Evolutionary conservation across 2,797 vertebrate species (phyloP), one percentile per base, ranked within the genome.

Genomic region (Periophthalmus magnuspinnatus): DNA sequence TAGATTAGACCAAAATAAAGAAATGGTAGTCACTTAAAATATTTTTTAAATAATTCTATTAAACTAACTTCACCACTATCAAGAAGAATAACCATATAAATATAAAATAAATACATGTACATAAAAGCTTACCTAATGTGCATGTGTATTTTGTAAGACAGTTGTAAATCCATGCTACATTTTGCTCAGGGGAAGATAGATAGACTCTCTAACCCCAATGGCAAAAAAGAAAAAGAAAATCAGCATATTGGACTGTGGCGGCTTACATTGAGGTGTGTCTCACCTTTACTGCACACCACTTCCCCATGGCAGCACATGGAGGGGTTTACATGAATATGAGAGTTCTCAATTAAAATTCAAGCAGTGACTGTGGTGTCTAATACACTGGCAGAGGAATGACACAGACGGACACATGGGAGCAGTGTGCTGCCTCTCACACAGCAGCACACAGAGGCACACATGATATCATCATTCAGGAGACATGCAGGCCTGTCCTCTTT

Each of bases 401-500:
- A 63, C 68, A 48, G 19, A 45, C 65, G 9, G 56, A 19, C 54
- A 45, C 60, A 48, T 58, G 45, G 28, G 28, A 41, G 41, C 48
- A 34, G 57, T 68, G 48, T 45, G 14, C 45, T 47, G 21, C n/a
- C 74, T 60, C 65, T 54, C 65, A 28, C 54, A 19, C 59, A 28
- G 8, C 28, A 55, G 33, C 59, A 67, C 65, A 57, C 61, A 9
- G 58, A 16, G 3, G 28, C 66, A 21, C 61, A 50, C 52, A 19
- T 22, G 71, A 70, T 71, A 84, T 87, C 85, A 84, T 84, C 83
- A 90, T 86, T 88, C 89, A 86, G 69, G 74, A 86, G 69, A 79
- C 75, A 78, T 13, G 75, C 74, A 11, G 79, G 78, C 60, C 78
- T 74, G 80, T 85, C 74, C 80, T 79, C 74, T 82, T n/a, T n/a